Evolutionary conservation across 92 coral and sea anemone species (phyloP).

Genomic region (Zoanthus solanderi): DNA sequence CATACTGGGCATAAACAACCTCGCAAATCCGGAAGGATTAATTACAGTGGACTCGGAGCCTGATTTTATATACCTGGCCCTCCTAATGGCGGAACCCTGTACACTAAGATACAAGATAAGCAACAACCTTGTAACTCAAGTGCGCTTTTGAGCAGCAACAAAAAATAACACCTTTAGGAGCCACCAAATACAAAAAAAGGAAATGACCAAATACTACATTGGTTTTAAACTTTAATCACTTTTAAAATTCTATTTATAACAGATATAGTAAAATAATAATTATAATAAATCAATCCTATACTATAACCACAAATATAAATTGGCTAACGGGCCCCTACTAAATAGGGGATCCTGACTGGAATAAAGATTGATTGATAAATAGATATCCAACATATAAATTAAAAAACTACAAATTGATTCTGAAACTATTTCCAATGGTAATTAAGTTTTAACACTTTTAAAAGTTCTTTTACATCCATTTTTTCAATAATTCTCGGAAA

Average conservation of each 20-base stretch:
- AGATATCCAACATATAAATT: background rate
- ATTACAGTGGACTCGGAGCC: background rate
- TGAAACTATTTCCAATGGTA: slow-evolving; percentile 2
- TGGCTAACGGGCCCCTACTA: too few relatives aligned
- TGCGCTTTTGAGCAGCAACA: background rate
- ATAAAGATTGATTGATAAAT: background rate
- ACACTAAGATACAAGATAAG: background rate
- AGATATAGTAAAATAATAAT: too few relatives aligned
- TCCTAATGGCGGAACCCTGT: background rate
- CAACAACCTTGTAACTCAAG: slow-evolving; percentile 10
- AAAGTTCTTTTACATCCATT: background rate
- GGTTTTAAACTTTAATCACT: background rate
- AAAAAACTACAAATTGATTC: slow-evolving; percentile 1
- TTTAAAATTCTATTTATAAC: too few relatives aligned
- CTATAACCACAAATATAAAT: too few relatives aligned
- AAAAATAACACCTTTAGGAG: slow-evolving; percentile 68
- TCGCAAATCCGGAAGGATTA: background rate
- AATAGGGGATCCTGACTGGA: too few relatives aligned
- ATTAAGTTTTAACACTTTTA: background rate
- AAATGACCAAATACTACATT: background rate
- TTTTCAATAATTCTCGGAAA: background rate
- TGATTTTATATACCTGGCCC: background rate
- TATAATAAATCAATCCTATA: too few relatives aligned
- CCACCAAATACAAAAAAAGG: slow-evolving; percentile 57
- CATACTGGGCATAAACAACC: background rate